Conservation (phyloP, 2,888 invertebrate genomes). For the Parthenolecanium corni region DNA sequence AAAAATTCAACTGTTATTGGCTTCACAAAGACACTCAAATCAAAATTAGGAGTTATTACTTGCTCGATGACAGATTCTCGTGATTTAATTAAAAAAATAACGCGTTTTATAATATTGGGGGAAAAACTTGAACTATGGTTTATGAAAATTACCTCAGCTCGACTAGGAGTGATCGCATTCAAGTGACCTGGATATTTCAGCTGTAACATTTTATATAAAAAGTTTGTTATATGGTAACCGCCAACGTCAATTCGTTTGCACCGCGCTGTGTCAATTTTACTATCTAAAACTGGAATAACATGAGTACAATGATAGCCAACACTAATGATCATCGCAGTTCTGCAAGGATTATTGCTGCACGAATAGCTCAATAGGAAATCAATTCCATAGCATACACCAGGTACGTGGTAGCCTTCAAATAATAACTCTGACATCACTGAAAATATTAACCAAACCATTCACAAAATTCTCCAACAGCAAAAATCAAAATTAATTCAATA, state of each 20-base stretch:
- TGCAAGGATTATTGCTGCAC: slow-evolving; percentile 43
- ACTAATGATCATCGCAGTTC: slow-evolving; percentile 60
- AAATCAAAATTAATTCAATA: neutral
- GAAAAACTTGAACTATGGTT: neutral
- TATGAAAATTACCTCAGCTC: slow-evolving; percentile 53
- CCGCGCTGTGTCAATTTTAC: slow-evolving; percentile 54
- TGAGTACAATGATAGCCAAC: slow-evolving; percentile 83
- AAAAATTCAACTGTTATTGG: too few relatives aligned
- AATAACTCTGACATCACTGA: slow-evolving; percentile 86
- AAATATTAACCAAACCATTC: slow-evolving; percentile 36
- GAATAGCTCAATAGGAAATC: slow-evolving; percentile 66
- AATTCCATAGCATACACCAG: slow-evolving; percentile 73
- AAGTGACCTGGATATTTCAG: slow-evolving; percentile 87
- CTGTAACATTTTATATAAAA: slow-evolving; percentile 76
- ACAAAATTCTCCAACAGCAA: neutral
- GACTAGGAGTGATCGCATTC: slow-evolving; percentile 70
- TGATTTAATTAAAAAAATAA: neutral
- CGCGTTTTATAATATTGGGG: neutral
- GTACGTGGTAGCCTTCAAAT: slow-evolving; percentile 84
- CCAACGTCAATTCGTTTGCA: slow-evolving; percentile 75
- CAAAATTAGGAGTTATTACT: too few relatives aligned
- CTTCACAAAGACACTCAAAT: too few relatives aligned
- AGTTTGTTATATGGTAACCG: slow-evolving; percentile 72
- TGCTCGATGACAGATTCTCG: neutral
- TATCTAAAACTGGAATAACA: slow-evolving; percentile 67